Conservation (phyloP, 2,888 invertebrate species). For the Podabrus alpinus region DNA sequence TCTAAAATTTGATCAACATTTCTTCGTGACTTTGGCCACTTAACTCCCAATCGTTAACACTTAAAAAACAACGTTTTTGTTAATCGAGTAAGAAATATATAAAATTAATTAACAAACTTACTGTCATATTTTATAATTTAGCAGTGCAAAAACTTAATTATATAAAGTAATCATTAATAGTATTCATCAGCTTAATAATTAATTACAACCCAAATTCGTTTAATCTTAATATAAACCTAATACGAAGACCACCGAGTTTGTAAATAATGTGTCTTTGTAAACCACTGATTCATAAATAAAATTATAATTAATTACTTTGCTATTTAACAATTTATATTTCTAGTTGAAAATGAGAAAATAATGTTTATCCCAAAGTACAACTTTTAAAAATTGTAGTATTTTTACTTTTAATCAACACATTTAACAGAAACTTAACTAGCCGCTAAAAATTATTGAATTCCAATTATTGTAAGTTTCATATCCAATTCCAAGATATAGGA, state of each 20-base stretch:
- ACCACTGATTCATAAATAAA: conserved; percentile 14
- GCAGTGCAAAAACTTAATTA: conserved; percentile 13
- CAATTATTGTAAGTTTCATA: no score
- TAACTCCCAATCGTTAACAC: conserved; percentile 20
- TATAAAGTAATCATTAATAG: conserved; percentile 15
- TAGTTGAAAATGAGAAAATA: not conserved
- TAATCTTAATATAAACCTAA: conserved; percentile 15
- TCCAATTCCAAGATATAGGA: no score
- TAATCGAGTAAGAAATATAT: not conserved
- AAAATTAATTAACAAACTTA: conserved; percentile 15
- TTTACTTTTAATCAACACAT: no score
- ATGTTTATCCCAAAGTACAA: not conserved
- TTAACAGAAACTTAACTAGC: no score
- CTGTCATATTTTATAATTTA: conserved; percentile 15
- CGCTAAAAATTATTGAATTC: no score
- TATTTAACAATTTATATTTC: conserved; percentile 12
- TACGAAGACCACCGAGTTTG: conserved; percentile 8
- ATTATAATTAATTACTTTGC: conserved; percentile 17
- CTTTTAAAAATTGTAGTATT: not conserved
- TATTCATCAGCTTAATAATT: conserved; percentile 12
- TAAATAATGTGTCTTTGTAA: conserved; percentile 14
- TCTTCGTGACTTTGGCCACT: conserved; percentile 30
- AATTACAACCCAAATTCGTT: conserved; percentile 12
- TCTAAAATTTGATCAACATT: conserved; percentile 36
- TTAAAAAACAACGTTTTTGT: conserved; percentile 7